These are phyloP conservation scores for Aurelia aurita DNA, from an alignment of 30 jellyfish, hydroid and myxozoan genomes.

Conservation along the genomic window DNA sequence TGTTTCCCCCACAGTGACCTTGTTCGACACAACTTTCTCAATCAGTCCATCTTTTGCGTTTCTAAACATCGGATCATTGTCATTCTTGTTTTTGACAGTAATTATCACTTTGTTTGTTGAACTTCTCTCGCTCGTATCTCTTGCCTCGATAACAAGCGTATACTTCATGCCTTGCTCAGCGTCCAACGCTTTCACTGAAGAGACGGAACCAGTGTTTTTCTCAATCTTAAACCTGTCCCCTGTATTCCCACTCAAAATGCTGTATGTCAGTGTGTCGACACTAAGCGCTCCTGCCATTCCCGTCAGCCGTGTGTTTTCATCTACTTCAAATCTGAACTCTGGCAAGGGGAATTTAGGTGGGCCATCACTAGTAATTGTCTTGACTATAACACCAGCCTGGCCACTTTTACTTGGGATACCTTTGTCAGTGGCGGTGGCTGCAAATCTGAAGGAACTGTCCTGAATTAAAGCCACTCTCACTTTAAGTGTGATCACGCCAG, in stretches of 20 bases:
- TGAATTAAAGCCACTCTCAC: conserved; percentile 74
- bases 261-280: conserved; percentile 84
- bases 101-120: conserved; percentile 76
- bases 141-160: conserved; percentile 71
- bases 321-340: conserved; percentile 65
- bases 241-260: conserved; percentile 72
- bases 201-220: conserved; percentile 59
- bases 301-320: conserved; percentile 63
- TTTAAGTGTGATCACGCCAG: conserved; percentile 81
- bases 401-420: conserved; percentile 77
- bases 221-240: conserved; percentile 69
- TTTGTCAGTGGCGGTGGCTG: conserved; percentile 79
- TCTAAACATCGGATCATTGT: conserved; percentile 79
- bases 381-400: conserved; percentile 69
- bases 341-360: conserved; percentile 88
- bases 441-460: conserved; percentile 56
- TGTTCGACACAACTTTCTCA: conserved; percentile 80
- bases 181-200: conserved; percentile 74
- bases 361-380: conserved; percentile 82
- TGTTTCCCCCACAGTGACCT: conserved; percentile 63
- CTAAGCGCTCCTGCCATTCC: conserved; percentile 91
- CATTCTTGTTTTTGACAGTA: conserved; percentile 75
- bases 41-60: conserved; percentile 81
- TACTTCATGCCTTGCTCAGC: conserved; percentile 87
- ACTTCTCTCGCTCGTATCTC: conserved; percentile 90